Conservation (phyloP, 2,113 vertebrate genomes). For the Platycercus adscitus region DNA sequence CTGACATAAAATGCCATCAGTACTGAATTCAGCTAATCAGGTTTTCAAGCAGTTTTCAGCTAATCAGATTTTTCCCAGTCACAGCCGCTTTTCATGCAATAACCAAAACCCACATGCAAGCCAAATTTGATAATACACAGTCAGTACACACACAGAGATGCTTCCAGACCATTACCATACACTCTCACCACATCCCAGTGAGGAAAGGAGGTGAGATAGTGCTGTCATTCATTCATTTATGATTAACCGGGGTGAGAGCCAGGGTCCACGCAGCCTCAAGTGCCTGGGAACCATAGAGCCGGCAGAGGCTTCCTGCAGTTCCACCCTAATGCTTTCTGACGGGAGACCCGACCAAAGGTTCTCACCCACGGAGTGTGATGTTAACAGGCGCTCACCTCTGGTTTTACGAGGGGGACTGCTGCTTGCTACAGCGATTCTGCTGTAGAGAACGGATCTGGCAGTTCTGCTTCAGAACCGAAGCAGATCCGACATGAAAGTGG, state of each 20-base stretch:
- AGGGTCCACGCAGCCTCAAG: neutral
- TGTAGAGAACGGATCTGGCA: rapidly evolving
- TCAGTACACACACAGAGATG: neutral
- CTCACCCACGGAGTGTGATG: neutral
- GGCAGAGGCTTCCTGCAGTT: neutral
- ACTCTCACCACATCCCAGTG: neutral
- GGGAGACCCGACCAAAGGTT: neutral
- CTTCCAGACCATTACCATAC: neutral
- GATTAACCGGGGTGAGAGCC: neutral
- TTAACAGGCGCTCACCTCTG: neutral
- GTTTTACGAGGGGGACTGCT: rapidly evolving
- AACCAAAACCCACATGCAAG: neutral
- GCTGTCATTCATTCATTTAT: neutral
- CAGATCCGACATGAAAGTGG: neutral
- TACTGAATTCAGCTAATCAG: neutral
- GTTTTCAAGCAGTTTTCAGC: neutral
- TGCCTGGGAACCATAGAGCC: rapidly evolving
- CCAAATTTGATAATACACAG: neutral
- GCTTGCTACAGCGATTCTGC: rapidly evolving
- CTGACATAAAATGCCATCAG: neutral
- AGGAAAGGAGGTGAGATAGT: neutral
- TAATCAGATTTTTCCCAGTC: neutral
- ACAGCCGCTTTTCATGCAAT: neutral
- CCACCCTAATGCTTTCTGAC: neutral
- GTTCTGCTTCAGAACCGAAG: neutral